Evolutionary conservation across 2,797 vertebrate genomes (phyloP).

Genomic region (Myotis pilosus): DNA sequence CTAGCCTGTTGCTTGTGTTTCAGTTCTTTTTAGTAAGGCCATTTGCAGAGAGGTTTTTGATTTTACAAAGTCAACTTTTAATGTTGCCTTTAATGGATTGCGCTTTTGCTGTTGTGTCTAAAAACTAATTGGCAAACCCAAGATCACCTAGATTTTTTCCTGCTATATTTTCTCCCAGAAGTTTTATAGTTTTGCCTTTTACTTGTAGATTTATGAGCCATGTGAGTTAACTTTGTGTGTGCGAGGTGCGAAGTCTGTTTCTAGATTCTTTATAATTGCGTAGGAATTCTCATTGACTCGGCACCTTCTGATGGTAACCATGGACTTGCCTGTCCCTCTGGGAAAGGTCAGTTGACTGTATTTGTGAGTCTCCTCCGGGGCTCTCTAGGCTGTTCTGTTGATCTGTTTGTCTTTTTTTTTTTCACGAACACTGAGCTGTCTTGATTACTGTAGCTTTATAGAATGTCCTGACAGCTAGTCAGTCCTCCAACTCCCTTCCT

Average conservation of each 20-base stretch:
- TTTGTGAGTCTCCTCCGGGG: background rate
- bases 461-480: background rate
- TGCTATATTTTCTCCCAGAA: background rate
- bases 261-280: background rate
- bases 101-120: background rate
- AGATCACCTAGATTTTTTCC: background rate
- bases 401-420: background rate
- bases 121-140: background rate
- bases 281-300: no score
- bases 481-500: fast-evolving
- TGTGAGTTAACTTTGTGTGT: background rate
- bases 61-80: background rate
- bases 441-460: background rate
- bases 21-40: background rate
- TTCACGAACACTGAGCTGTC: fast-evolving
- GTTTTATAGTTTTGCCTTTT: background rate
- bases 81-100: background rate
- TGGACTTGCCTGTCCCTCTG: background rate
- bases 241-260: background rate
- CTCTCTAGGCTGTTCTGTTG: background rate
- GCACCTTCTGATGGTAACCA: background rate
- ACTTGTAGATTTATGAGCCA: background rate
- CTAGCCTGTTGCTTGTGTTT: background rate
- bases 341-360: background rate
- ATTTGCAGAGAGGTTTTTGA: background rate